Evolutionary conservation across 2,888 invertebrate genomes (phyloP), one percentile per base, ranked within the genome.

Genomic region (Sepioteuthis lessoniana): DNA sequence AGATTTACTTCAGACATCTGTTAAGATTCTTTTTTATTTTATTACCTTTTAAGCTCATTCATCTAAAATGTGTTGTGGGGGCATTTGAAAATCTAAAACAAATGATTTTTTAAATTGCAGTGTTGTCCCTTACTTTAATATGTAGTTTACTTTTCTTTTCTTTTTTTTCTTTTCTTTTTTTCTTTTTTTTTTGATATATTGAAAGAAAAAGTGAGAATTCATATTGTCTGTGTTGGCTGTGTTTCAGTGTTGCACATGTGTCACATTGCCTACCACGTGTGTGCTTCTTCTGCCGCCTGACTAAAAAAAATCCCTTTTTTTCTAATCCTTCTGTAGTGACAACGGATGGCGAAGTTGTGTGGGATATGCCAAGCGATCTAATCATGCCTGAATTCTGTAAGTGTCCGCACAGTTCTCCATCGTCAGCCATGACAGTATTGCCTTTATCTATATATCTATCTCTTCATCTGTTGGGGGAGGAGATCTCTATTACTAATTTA

Each of bases 381-480:
- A 95, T 95, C 94, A 95, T 96, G 95, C 96, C 96, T 95, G 96
- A 96, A 95, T 95, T 96, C 95, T 96, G 96, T 96, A 96, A 96
- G 96, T 96, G 94, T 92, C 76, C 90, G 92, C 93, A 93, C 93
- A 90, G 93, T 76, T 76, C 76, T n/a, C 76, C 76, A 76, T 76
- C 76, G 76, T 92, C 92, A 60, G 93, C 55, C 92, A 90, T 47
- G 90, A 91, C 94, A 92, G 93, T 93, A 93, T 93, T 91, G 92
- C 94, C 55, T 91, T 94, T 93, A 35, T 94, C 37, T 94, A 90
- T 90, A 90, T 90, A 38, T 91, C 91, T 91, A 90, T 91, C 28
- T 94, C 90, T 94, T 93, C n/a, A 38, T 60, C 60, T 93, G 42
- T 55, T 60, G 46, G 42, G 42, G 55, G 42, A 60, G 38, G 60